Conservation (phyloP, 2,113 vertebrate species). For the Oreochromis spilurus region DNA sequence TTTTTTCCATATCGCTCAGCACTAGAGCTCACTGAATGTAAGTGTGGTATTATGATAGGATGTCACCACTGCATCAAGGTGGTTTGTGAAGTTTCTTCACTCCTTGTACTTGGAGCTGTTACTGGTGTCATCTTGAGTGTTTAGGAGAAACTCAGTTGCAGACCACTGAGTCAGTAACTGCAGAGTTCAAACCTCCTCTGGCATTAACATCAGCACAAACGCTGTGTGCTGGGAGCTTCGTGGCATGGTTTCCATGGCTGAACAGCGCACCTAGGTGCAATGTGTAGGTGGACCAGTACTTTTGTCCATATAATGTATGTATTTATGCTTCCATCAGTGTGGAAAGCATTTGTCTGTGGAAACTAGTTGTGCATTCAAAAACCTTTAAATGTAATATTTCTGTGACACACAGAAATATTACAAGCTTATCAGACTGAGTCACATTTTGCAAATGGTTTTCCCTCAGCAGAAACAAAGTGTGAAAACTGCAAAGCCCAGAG, state of each 20-base stretch:
- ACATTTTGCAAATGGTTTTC: not conserved
- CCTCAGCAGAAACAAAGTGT: not conserved
- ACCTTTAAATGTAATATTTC: no score
- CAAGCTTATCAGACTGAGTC: not conserved
- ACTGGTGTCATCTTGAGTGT: not conserved
- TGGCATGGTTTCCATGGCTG: not conserved
- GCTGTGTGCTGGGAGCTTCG: not conserved
- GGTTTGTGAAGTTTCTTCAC: not conserved
- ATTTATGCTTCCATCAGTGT: not conserved
- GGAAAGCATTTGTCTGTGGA: not conserved
- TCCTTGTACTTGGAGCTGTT: not conserved
- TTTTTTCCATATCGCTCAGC: no score
- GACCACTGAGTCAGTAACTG: not conserved
- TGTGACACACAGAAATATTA: no score
- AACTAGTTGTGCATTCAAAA: not conserved
- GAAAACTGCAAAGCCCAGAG: no score
- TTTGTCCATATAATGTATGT: not conserved
- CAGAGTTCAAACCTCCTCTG: not conserved
- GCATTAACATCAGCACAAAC: not conserved
- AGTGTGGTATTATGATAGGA: not conserved
- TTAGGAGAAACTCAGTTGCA: not conserved
- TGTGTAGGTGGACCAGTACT: not conserved
- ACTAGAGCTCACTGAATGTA: not conserved
- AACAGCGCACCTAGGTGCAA: not conserved
- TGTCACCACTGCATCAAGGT: not conserved